Percentiles rank a stretch among this genome's conserved stretches.
phyloP scores from a whole-genome alignment of 2,113 vertebrate species.

The Mobula hypostoma region DNA sequence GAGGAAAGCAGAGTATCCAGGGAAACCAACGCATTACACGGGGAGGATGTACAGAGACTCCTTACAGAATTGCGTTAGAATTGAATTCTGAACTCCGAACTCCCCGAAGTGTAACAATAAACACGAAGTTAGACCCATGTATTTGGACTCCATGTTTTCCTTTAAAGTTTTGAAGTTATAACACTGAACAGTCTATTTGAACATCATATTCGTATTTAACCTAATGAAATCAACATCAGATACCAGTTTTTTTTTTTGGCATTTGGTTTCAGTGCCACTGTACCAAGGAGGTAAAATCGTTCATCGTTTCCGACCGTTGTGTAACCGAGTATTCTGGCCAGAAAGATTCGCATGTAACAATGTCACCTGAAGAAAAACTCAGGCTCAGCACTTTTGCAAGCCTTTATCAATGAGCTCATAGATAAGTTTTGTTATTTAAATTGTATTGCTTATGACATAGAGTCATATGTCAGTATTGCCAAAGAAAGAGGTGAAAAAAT shows the following conservation, averaged over 20 bases:
- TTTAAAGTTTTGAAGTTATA: too few species aligned
- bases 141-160: too few species aligned
- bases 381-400: neutral
- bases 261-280: neutral
- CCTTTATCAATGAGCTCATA: neutral
- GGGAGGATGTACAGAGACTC: too few species aligned
- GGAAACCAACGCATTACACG: too few species aligned
- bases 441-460: neutral
- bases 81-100: too few species aligned
- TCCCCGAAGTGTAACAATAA: too few species aligned
- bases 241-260: neutral
- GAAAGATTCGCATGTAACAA: neutral
- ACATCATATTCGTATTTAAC: neutral
- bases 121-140: too few species aligned
- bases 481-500: neutral
- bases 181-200: neutral
- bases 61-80: too few species aligned
- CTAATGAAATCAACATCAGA: neutral
- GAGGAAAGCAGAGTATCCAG: too few species aligned
- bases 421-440: neutral
- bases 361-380: neutral
- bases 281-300: neutral
- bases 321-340: neutral
- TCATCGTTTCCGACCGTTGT: neutral
- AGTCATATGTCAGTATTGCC: neutral